A percentile compares a stretch with the other conserved stretches of the same genome.
These are phyloP conservation scores for Drosophila meridionalis DNA, from an alignment of 2,888 invertebrate genomes.

Conservation along the genomic window DNA sequence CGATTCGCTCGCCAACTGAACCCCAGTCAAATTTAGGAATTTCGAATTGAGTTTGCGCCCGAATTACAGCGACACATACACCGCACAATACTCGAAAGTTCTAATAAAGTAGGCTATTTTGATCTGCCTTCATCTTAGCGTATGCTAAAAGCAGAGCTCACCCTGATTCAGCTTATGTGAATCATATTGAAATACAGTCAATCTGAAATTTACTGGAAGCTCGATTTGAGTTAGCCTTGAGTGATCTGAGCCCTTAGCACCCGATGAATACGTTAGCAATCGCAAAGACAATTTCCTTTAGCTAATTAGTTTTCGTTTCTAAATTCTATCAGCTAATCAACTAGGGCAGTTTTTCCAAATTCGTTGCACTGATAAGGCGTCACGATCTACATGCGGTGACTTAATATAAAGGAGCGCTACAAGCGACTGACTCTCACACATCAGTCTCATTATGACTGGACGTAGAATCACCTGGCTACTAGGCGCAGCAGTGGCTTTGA, in stretches of 20 bases:
- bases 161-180: background rate
- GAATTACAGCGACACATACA: background rate
- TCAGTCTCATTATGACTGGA: constrained; percentile 9
- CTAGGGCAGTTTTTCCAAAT: background rate
- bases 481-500: background rate
- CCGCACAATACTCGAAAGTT: background rate
- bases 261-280: background rate
- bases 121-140: background rate
- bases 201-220: background rate
- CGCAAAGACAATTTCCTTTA: background rate
- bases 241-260: background rate
- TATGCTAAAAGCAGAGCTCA: background rate
- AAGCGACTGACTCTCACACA: background rate
- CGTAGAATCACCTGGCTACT: background rate
- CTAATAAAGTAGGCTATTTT: constrained; percentile 8
- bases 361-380: constrained; percentile 15
- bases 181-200: background rate
- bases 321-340: constrained; percentile 13
- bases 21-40: constrained; percentile 33
- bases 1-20: constrained; percentile 15
- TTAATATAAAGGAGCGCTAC: constrained; percentile 19
- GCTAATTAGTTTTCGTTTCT: constrained; percentile 8
- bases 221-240: too few relatives aligned
- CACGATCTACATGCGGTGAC: constrained; percentile 7
- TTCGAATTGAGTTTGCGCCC: constrained; percentile 24